Base-by-base conservation (phyloP, 1,140 invertebrate species). In the Drosophila cardini region DNA sequence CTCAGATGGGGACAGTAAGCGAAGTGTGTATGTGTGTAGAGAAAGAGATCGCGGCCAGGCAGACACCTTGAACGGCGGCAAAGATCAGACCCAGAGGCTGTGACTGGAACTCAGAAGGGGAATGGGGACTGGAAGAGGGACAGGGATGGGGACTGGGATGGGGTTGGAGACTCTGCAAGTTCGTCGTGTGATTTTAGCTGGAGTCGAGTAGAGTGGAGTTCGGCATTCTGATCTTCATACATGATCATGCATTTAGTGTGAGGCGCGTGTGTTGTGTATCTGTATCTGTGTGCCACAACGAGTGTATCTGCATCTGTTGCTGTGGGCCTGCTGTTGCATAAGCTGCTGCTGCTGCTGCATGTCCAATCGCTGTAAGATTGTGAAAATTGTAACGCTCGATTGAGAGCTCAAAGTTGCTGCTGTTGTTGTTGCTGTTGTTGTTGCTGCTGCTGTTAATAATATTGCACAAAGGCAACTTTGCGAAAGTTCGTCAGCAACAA, bases 361-460 rank as follows among this genome's bases (percentile, higher is more conserved):
- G 80, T 89, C 84, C 80, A 87, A 87, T 87, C 84, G 84, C 76
- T 70, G 84, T 64, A 73, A 87, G 84, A 87, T 87, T 87, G 84
- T 87, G 84, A 89, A 87, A 86, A 89, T 89, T 87, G 84, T 87
- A 87, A 87, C 80, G 84, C 84, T 87, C 84, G 84, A 87, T 87
- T 87, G 84, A 87, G 84, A 87, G 84, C 84, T 87, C 84, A 87
- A 87, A 78, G 68, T 68, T 76, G 69, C 71, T 71, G 78, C 36
- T 42, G 62, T 18, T 48, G 53, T 11, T 46, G 70, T 26, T 45
- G 43, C 9, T 55, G 56, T 15, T 69, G 61, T 13, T 65, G 52
- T 10, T 61, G 72, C 15, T 77, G 77, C 46, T 81, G 82, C 72
- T 87, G 79, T 89, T 89, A 87, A 89, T 84, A 87, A 87, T 89